Base-by-base conservation (phyloP, 1,140 invertebrate species). In the Zaprionus taronus region DNA sequence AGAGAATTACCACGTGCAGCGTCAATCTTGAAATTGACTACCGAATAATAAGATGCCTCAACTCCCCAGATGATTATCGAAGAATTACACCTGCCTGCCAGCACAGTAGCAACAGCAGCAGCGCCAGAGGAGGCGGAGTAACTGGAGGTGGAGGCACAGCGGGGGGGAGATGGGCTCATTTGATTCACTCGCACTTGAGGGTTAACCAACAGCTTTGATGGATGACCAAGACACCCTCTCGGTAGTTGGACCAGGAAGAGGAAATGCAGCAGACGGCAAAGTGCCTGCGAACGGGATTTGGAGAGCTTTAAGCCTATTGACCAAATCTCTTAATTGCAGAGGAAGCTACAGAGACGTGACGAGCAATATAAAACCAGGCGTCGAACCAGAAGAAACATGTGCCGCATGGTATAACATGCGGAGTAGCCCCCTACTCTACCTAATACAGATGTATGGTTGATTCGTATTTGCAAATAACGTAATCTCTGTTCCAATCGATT, bases 301-400 rank as follows among this genome's bases (percentile, higher is more conserved):
- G 22, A 24, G 20, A 51, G 73, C 69, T 81, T 70, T 56, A 63
- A 49, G 65, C 20, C 20, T 36, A 64, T 53, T 61, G 62, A 34
- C 61, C 62, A 70, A 69, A 63, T 69, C 55, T 38, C 47, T 70
- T 89, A 83, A 86, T 86, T 89, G 73, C 83, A 65, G 57, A 72
- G 83, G 83, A 87, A 80, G 70, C 80, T 57, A 53, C 36, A 24
- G 76, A 76, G 73, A 86, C 83, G 83, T 89, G 84, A 80, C 70
- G 17, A 38, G 77, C 56, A 71, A 77, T 80, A 63, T 56, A 51
- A 72, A 79, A 60, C 60, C 60, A n/a, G 56, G 20, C 60, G 38
- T 41, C 47, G 58, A 47, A 58, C 74, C 44, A 72, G 66, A 41
- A 41, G 56, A 41, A 72, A 62, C 67, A 81, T 78, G 79, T 75